Base-by-base conservation (phyloP, 2,888 invertebrate species). In the Temnothorax rugatulus region DNA sequence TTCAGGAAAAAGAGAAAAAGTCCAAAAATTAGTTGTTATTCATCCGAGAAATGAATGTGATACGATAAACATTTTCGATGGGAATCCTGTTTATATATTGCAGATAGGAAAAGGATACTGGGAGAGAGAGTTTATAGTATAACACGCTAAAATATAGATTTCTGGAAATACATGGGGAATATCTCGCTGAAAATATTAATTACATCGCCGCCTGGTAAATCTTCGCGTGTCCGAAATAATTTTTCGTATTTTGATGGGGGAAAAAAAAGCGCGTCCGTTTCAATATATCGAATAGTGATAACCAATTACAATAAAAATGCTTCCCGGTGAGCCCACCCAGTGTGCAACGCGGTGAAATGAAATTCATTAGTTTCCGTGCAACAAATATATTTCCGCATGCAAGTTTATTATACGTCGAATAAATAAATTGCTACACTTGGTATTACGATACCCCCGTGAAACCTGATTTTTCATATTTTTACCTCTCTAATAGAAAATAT, bases 341-440 rank as follows among this genome's bases (percentile, higher is more conserved):
- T n/a, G 41, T n/a, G 34, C 44, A 47, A 47, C 25, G 34, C 21
- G 47, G 13, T 34, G 47, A 29, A 71, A 59, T 79, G 18, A 79
- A 79, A 71, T 79, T 79, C 59, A 79, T 81, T 81, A 81, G 73
- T 81, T 81, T 81, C 59, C 73, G 59, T 21, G 47, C 34, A 79
- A 71, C 29, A 71, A 34, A 79, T 57, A 59, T 73, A 81, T 81
- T 71, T 71, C 21, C 44, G 21, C 15, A 18, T 57, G 57, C 59
- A 47, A 59, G 25, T 71, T 34, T 73, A 81, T 81, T 59, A 71
- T 59, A 52, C 21, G 47, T 21, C 47, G 4, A 81, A 71, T 81
- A 81, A 73, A 81, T 59, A 81, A 81, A 59, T 61, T 61, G 73
- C n/a, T 47, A 34, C 47, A 47, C 18, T 11, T 69, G 71, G 15